These are phyloP conservation scores for Philaenus spumarius DNA, from an alignment of 1,140 invertebrate genomes.

Conservation along the genomic window DNA sequence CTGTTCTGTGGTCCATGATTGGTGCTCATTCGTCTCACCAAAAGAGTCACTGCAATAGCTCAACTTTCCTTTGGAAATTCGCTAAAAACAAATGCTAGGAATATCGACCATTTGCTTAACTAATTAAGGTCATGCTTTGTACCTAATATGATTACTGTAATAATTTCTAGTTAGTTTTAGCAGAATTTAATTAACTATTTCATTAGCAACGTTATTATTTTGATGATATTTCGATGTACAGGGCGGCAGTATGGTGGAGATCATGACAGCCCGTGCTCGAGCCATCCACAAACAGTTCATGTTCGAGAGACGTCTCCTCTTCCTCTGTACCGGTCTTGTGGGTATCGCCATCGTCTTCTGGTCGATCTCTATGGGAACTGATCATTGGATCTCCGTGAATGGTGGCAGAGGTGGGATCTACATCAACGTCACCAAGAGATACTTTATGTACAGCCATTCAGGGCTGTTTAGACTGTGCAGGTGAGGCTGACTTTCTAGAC, in stretches of 20 bases:
- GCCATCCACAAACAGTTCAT: conserved; percentile 31
- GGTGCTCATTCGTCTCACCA: no score
- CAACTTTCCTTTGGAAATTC: no score
- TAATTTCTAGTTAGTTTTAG: no score
- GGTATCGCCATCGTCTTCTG: conserved; percentile 59
- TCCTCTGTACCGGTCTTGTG: conserved; percentile 59
- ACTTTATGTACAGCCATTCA: conserved; percentile 52
- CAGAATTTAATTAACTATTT: no score
- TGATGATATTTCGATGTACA: background rate
- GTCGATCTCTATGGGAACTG: conserved; percentile 65
- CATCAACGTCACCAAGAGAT: conserved; percentile 46
- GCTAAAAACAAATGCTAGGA: no score
- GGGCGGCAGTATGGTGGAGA: conserved; percentile 4
- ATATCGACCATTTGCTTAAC: no score
- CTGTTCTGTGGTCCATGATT: no score
- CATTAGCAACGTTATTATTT: no score
- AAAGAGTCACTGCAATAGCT: no score
- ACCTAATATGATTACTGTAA: no score
- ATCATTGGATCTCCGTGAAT: conserved; percentile 62
- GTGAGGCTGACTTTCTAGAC: no score
- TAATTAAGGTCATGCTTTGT: no score
- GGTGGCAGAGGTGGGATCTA: conserved; percentile 47
- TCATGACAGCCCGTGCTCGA: background rate
- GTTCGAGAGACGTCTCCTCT: conserved; percentile 60
- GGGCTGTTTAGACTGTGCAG: conserved; percentile 63